Conservation (phyloP, 2,888 invertebrate species). For the Lottia scabra region DNA sequence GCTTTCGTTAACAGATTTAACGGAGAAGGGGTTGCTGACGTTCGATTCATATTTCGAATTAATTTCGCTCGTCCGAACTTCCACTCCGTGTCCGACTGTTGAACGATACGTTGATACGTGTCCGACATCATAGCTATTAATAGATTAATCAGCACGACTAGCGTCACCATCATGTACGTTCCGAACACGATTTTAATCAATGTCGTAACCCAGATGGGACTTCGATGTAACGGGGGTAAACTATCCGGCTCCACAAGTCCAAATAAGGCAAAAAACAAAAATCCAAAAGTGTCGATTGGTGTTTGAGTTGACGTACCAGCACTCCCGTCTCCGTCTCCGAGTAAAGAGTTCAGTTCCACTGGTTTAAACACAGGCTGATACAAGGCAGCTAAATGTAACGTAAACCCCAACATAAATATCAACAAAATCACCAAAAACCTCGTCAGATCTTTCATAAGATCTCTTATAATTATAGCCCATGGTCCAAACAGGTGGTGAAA, state of each 20-base stretch:
- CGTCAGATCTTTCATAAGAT: constrained; percentile 81
- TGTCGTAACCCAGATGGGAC: constrained; percentile 69
- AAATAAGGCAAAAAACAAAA: constrained; percentile 97
- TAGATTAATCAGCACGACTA: constrained; percentile 97
- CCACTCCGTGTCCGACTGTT: constrained; percentile 99
- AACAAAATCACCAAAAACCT: constrained; percentile 96
- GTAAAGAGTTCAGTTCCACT: constrained; percentile 29
- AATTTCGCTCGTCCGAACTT: constrained; percentile 98
- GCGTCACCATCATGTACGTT: constrained; percentile 96
- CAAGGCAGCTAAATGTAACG: constrained; percentile 87
- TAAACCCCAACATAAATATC: constrained; percentile 98
- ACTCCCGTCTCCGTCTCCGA: constrained; percentile 52
- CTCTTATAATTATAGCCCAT: constrained; percentile 99
- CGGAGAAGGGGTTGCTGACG: constrained; percentile 96
- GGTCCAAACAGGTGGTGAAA: constrained; percentile 99
- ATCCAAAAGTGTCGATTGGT: constrained; percentile 86
- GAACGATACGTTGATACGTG: constrained; percentile 99
- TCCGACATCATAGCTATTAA: constrained; percentile 99
- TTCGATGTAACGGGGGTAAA: constrained; percentile 72
- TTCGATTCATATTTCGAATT: constrained; percentile 97
- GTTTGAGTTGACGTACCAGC: constrained; percentile 45
- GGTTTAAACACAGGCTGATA: constrained; percentile 81
- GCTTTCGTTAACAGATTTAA: constrained; percentile 91
- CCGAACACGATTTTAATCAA: constrained; percentile 82
- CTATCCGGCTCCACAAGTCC: constrained; percentile 82